Percentiles rank a stretch among this genome's conserved stretches.
Conservation (phyloP, 1,140 invertebrate genomes). For the Eufriesea mexicana region DNA sequence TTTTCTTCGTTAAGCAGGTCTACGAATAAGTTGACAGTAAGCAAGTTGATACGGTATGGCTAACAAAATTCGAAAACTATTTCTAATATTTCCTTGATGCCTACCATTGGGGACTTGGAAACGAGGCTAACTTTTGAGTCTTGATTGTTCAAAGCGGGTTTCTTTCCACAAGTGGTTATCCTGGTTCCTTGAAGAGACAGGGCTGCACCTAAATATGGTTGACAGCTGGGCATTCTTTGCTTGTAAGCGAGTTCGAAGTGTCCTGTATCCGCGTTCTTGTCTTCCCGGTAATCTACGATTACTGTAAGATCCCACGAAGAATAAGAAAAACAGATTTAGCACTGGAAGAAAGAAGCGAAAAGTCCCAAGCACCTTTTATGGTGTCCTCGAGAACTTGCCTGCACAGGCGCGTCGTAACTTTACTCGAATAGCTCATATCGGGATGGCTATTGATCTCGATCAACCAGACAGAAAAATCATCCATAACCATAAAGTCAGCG, state of each 20-base stretch:
- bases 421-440: constrained; percentile 93
- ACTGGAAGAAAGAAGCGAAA: neutral
- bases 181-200: constrained; percentile 88
- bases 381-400: constrained; percentile 94
- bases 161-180: constrained; percentile 71
- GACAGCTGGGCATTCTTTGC: constrained; percentile 87
- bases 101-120: constrained; percentile 70
- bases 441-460: constrained; percentile 97
- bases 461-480: constrained; percentile 86
- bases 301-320: constrained; percentile 83
- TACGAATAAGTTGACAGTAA: neutral
- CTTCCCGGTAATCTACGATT: constrained; percentile 90
- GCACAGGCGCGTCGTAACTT: constrained; percentile 93
- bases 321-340: neutral
- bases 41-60: neutral
- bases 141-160: constrained; percentile 38
- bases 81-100: neutral
- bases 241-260: constrained; percentile 93
- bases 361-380: constrained; percentile 89
- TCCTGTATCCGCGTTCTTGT: constrained; percentile 92
- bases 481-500: constrained; percentile 94
- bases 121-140: constrained; percentile 66
- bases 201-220: constrained; percentile 92
- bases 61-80: neutral
- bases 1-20: constrained; percentile 53